Base-by-base conservation (phyloP, 1,140 invertebrate genomes). In the Drosophila nikananu region DNA sequence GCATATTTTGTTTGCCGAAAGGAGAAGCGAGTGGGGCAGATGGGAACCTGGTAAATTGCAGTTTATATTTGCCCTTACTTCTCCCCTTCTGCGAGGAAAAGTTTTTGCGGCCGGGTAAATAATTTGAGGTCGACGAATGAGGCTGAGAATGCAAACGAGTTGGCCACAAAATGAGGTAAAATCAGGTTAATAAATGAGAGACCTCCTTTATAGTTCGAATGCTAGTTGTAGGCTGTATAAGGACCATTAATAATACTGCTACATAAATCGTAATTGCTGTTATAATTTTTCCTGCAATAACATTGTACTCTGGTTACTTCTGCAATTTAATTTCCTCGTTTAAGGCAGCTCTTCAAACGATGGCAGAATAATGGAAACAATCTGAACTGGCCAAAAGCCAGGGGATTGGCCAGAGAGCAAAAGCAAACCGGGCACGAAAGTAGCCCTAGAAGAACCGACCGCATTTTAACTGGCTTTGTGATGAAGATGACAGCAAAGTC, bases 401-500 rank as follows among this genome's bases (percentile, higher is more conserved):
- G 23, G 46, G 68, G 55, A 80, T 62, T 35, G 42, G 21, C 35
- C 21, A 39, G 2, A 5, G 15, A 57, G 54, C 9, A 55, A 68
- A 60, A 46, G 25, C 46, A 60, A 72, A 23, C 44, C 15, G 37
- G 60, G 61, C 27, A 54, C 55, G 46, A 52, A 62, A 67, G 59
- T 61, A 41, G 32, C 42, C 67, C 25, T 25, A 25, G 21, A 17
- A 46, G 49, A 21, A 55, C 60, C 67, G 74, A 46, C 74, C 64
- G 52, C 48, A 60, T 39, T 65, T 54, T 52, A 70, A 77, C 49
- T 51, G 55, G 52, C 82, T 63, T 78, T 42, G 63, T 77, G 63
- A 77, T 77, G 75, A 77, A 70, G 66, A 66, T 63, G 61, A 51
- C 39, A 54, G 57, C 52, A 70, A 70, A 80, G 76, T 87, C 83